Evolutionary conservation across 2,113 vertebrate genomes (phyloP).

Genomic region (Mobula birostris): DNA sequence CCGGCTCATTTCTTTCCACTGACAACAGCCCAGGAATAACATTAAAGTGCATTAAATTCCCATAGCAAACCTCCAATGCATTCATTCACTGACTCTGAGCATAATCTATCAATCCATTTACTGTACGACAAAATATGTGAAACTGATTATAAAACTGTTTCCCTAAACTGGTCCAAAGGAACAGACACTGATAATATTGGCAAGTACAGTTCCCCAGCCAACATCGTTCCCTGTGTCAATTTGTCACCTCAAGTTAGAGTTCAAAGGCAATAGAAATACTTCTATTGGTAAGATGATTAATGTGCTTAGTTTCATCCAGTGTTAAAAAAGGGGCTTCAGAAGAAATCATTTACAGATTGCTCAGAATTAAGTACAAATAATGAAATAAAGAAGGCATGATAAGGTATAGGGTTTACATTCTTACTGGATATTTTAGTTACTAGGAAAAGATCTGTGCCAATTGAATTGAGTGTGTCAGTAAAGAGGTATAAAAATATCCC

Average conservation of each 20-base stretch:
- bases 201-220: conserved; percentile 41
- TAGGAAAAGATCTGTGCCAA: not conserved
- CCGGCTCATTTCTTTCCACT: conserved; percentile 62
- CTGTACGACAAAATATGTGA: conserved; percentile 61
- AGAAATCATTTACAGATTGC: not conserved
- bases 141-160: conserved; percentile 59
- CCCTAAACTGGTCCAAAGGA: conserved; percentile 56
- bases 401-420: not conserved
- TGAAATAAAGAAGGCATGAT: not conserved
- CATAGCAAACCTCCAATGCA: conserved; percentile 57
- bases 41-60: conserved; percentile 67
- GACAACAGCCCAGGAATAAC: conserved; percentile 61
- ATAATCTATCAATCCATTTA: conserved; percentile 70
- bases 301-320: not conserved
- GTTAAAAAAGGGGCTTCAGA: not conserved
- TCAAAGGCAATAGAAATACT: conserved; percentile 46
- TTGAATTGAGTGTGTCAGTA: not conserved
- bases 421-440: not conserved
- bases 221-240: conserved; percentile 39
- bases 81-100: conserved; percentile 55
- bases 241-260: conserved; percentile 40
- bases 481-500: not conserved
- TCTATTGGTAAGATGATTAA: not conserved
- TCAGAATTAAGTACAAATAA: not conserved
- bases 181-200: conserved; percentile 54